phyloP scores from a whole-genome alignment of 2,113 vertebrate genomes.

The Cryptotis parvus region DNA sequence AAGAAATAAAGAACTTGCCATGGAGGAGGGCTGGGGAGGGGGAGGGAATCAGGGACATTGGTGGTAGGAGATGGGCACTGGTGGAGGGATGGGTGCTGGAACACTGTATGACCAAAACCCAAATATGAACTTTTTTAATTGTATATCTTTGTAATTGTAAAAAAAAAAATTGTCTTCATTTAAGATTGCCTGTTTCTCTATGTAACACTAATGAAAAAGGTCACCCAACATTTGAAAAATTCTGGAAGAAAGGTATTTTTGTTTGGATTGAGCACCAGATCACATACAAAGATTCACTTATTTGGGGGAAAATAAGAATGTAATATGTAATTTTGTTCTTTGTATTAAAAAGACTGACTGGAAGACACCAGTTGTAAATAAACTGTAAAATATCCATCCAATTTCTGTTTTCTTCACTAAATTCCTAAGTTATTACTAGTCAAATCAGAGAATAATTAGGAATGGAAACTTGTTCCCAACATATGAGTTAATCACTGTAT shows the following conservation, averaged over 20 bases:
- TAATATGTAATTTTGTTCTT: not conserved
- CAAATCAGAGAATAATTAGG: not conserved
- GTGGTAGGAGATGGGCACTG: too few relatives aligned
- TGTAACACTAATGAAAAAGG: too few relatives aligned
- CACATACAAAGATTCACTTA: not conserved
- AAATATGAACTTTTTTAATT: too few relatives aligned
- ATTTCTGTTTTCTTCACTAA: not conserved
- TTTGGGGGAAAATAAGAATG: not conserved
- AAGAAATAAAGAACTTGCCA: too few relatives aligned
- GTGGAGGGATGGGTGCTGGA: too few relatives aligned
- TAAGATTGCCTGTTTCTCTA: too few relatives aligned
- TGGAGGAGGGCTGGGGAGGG: too few relatives aligned
- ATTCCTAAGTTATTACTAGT: not conserved
- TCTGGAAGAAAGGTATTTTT: not conserved
- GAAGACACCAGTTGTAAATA: not conserved
- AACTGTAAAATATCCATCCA: not conserved
- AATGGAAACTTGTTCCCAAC: not conserved
- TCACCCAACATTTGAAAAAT: too few relatives aligned
- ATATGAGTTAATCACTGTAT: not conserved
- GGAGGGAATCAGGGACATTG: too few relatives aligned
- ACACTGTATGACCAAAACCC: too few relatives aligned
- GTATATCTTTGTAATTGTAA: too few relatives aligned
- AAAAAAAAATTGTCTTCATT: too few relatives aligned
- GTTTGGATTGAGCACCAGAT: not conserved
- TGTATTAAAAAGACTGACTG: not conserved